A percentile compares a stretch with the other conserved stretches of the same genome.
These are phyloP conservation scores for Rhorus exstirpatorius DNA, from an alignment of 2,888 invertebrate species.

Conservation along the genomic window DNA sequence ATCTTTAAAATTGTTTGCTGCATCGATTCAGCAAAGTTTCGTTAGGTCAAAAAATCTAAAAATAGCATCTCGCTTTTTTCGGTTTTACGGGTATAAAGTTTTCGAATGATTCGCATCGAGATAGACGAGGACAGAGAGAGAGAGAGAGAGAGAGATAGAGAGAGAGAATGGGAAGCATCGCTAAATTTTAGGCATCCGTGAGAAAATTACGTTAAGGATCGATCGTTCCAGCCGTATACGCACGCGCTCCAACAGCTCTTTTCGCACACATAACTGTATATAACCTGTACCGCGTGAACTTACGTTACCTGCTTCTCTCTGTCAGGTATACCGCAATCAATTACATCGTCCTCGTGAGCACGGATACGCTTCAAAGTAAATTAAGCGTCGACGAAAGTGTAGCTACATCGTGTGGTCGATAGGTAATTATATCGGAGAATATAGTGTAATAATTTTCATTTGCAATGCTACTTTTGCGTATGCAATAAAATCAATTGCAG, in stretches of 20 bases:
- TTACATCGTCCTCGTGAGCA: slow-evolving; percentile 27
- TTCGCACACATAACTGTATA: not conserved
- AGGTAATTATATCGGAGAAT: slow-evolving; percentile 18
- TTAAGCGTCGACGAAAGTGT: slow-evolving; percentile 42
- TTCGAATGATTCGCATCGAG: slow-evolving; percentile 19
- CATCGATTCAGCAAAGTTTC: too few species aligned
- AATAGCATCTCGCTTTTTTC: too few species aligned
- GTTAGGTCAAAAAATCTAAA: too few species aligned
- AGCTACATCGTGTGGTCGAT: slow-evolving; percentile 36
- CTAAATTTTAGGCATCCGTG: slow-evolving; percentile 43
- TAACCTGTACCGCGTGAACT: slow-evolving; percentile 37
- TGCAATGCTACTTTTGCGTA: not conserved
- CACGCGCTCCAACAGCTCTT: slow-evolving; percentile 32
- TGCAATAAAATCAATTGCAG: not conserved
- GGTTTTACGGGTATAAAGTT: not conserved
- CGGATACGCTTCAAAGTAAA: slow-evolving; percentile 43
- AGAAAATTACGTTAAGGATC: slow-evolving; percentile 57
- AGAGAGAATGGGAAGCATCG: slow-evolving; percentile 14
- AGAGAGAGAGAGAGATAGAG: not conserved
- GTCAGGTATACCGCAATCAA: slow-evolving; percentile 50
- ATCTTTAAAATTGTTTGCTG: too few species aligned
- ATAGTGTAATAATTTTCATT: not conserved
- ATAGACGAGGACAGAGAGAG: slow-evolving; percentile 19
- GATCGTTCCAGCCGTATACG: slow-evolving; percentile 45
- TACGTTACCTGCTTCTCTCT: slow-evolving; percentile 41